Percentiles rank a stretch among this genome's conserved stretches.
Evolutionary conservation across 2,797 vertebrate species (phyloP).

Genomic region (Psittacula derbiana): DNA sequence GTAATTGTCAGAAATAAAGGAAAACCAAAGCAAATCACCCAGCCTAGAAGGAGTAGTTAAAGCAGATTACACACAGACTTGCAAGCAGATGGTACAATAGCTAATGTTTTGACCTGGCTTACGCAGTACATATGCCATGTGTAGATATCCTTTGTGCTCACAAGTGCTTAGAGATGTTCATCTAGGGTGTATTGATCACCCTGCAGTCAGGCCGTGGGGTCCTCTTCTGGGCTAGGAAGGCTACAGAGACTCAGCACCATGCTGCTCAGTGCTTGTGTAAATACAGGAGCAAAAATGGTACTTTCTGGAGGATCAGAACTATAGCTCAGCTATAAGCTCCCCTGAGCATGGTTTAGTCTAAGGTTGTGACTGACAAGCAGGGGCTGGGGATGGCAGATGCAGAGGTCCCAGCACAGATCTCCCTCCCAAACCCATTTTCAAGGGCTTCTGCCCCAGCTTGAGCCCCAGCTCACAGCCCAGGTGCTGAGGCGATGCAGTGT

Average conservation of each 20-base stretch:
- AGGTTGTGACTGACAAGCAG: background rate
- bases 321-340: background rate
- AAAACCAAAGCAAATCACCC: background rate
- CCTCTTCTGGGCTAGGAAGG: background rate
- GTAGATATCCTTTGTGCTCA: background rate
- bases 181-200: background rate
- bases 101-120: background rate
- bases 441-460: background rate
- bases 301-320: background rate
- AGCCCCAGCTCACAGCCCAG: background rate
- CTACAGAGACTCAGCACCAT: background rate
- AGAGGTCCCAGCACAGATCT: background rate
- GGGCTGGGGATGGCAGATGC: background rate
- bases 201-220: background rate
- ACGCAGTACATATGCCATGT: background rate
- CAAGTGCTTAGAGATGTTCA: background rate
- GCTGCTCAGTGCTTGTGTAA: background rate
- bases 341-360: background rate
- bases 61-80: background rate
- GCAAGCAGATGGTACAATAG: background rate
- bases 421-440: accelerated
- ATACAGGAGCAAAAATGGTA: background rate
- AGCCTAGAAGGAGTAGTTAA: background rate
- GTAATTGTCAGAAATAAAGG: background rate
- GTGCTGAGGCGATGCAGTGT: background rate